A percentile compares a stretch with the other conserved stretches of the same genome.
phyloP scores from a whole-genome alignment of 2,113 vertebrate species.

The Ophiodon elongatus region DNA sequence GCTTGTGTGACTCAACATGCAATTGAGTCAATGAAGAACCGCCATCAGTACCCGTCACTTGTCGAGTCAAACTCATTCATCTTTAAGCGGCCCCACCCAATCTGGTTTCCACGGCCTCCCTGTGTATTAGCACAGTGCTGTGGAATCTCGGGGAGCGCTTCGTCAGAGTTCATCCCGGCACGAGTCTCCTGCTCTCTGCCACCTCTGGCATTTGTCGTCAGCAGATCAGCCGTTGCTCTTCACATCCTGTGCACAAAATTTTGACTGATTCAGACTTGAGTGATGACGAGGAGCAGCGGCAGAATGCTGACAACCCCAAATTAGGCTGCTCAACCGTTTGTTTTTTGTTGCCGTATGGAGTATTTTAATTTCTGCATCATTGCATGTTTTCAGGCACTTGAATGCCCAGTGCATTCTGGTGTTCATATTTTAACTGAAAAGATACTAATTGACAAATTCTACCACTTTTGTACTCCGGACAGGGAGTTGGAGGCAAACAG shows the following conservation, averaged over 20 bases:
- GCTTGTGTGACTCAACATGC: slow-evolving; percentile 54
- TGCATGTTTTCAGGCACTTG: neutral
- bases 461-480: neutral
- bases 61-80: slow-evolving; percentile 38
- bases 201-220: slow-evolving; percentile 54
- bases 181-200: neutral
- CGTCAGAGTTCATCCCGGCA: slow-evolving; percentile 33
- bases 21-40: slow-evolving; percentile 26
- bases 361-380: slow-evolving; percentile 44
- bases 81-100: slow-evolving; percentile 33
- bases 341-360: slow-evolving; percentile 1
- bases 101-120: slow-evolving; percentile 63
- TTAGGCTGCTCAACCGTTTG: slow-evolving; percentile 53
- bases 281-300: slow-evolving; percentile 19
- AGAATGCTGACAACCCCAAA: slow-evolving; percentile 60
- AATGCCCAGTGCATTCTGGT: neutral
- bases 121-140: slow-evolving; percentile 70
- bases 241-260: slow-evolving; percentile 72
- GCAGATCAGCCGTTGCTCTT: slow-evolving; percentile 57
- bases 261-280: slow-evolving; percentile 60
- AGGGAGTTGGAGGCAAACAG: slow-evolving; percentile 9
- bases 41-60: slow-evolving; percentile 19
- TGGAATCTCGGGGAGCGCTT: slow-evolving; percentile 70
- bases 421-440: neutral
- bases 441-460: neutral